Conservation (phyloP, 2,888 invertebrate genomes). For the Archaeoteleia sp. region DNA sequence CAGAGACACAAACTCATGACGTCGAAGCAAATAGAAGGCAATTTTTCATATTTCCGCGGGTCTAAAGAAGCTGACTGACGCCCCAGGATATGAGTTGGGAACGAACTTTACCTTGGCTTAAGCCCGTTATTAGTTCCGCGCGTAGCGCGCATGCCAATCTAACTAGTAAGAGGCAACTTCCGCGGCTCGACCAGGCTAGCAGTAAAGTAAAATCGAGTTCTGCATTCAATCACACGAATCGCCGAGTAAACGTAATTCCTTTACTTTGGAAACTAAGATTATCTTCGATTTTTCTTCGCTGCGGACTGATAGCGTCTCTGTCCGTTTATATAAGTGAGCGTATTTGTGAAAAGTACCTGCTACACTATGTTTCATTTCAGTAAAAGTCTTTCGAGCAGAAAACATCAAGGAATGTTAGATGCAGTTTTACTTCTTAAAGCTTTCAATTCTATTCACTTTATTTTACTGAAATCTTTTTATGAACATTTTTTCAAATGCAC, state of each 20-base stretch:
- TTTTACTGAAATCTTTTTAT: too few relatives aligned
- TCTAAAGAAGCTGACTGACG: conserved; percentile 60
- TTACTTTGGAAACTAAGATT: conserved; percentile 67
- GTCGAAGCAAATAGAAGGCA: conserved; percentile 54
- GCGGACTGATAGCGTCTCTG: conserved; percentile 33
- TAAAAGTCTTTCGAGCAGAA: conserved; percentile 3
- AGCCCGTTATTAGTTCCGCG: conserved; percentile 64
- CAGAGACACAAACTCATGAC: conserved; percentile 36
- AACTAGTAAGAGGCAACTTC: conserved; percentile 70
- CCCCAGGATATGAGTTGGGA: conserved; percentile 69
- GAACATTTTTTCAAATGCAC: too few relatives aligned
- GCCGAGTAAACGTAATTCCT: conserved; percentile 55
- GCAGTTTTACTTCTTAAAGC: conserved; percentile 1
- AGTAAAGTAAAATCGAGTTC: conserved; percentile 66
- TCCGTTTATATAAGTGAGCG: conserved; percentile 23
- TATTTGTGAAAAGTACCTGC: conserved; percentile 23
- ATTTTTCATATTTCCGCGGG: conserved; percentile 61
- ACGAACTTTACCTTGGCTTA: conserved; percentile 66
- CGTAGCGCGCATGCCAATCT: conserved; percentile 65
- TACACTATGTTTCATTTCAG: conserved; percentile 33
- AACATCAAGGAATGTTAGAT: conserved; percentile 2
- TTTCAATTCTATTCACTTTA: conserved; percentile 1
- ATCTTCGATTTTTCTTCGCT: conserved; percentile 64
- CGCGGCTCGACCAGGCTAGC: conserved; percentile 58
- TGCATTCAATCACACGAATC: conserved; percentile 65